These are phyloP conservation scores for Ylistrum balloti DNA, from an alignment of 1,140 invertebrate genomes.

Conservation along the genomic window DNA sequence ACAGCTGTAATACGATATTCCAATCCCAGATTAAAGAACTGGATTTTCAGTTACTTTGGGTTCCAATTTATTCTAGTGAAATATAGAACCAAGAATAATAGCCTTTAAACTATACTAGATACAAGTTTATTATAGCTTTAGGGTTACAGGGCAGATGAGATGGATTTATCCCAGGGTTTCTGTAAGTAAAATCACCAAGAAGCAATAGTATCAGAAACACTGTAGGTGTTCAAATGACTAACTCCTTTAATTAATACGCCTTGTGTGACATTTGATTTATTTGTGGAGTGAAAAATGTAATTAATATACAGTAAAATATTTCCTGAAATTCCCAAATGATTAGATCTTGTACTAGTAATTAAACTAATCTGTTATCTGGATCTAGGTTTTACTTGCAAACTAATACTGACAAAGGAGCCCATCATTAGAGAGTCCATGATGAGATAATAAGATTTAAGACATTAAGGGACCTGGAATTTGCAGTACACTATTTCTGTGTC, in stretches of 20 bases:
- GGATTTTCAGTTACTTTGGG: not conserved
- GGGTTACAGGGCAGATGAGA: not conserved
- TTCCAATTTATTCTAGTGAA: not conserved
- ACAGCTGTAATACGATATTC: no score
- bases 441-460: not conserved
- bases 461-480: not conserved
- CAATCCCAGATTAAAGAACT: no score
- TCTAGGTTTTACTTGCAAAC: not conserved
- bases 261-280: not conserved
- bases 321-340: not conserved
- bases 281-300: not conserved
- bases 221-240: conserved; percentile 14
- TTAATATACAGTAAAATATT: not conserved
- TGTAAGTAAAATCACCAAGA: not conserved
- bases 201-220: not conserved
- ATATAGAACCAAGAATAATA: not conserved
- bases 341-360: not conserved
- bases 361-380: not conserved
- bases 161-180: not conserved
- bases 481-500: not conserved
- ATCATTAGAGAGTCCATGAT: not conserved
- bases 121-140: not conserved
- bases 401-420: not conserved
- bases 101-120: not conserved
- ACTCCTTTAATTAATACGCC: not conserved